These are phyloP conservation scores for Tethya wilhelma DNA, from an alignment of 37 sponge, comb jelly and placozoan genomes.

Conservation along the genomic window DNA sequence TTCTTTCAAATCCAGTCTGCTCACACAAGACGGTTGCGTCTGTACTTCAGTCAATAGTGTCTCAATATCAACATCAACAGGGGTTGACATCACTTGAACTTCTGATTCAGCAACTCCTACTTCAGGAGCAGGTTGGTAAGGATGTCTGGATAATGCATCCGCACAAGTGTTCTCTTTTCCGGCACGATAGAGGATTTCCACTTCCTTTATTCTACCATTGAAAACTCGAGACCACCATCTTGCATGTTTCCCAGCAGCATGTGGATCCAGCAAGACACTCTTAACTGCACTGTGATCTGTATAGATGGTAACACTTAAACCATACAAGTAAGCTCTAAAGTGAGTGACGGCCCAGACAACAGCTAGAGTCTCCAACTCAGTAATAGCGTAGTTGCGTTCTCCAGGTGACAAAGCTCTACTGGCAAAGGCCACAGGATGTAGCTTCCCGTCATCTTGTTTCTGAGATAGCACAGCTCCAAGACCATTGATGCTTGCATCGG, in stretches of 20 bases:
- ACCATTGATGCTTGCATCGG: background rate
- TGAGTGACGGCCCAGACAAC: conserved; percentile 32
- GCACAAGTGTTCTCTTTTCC: conserved; percentile 40
- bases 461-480: conserved; percentile 9
- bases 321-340: conserved; percentile 5
- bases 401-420: conserved; percentile 14
- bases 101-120: no score
- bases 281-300: conserved; percentile 63
- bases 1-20: no score
- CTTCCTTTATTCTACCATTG: conserved; percentile 8
- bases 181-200: conserved; percentile 19
- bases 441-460: conserved; percentile 1
- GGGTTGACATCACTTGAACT: no score
- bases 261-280: conserved; percentile 44
- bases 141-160: conserved; percentile 53
- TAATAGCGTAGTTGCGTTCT: conserved; percentile 13
- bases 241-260: conserved; percentile 55
- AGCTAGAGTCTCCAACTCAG: conserved; percentile 14
- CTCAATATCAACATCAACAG: background rate
- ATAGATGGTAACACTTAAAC: conserved; percentile 6
- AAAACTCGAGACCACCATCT: conserved; percentile 67
- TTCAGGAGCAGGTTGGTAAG: background rate
- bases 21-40: no score
- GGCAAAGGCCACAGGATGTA: conserved; percentile 24
- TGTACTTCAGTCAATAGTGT: no score